A percentile compares a stretch with the other conserved stretches of the same genome.
Conservation (phyloP, 2,888 invertebrate species). For the Sinopyrophorus schimmeli region DNA sequence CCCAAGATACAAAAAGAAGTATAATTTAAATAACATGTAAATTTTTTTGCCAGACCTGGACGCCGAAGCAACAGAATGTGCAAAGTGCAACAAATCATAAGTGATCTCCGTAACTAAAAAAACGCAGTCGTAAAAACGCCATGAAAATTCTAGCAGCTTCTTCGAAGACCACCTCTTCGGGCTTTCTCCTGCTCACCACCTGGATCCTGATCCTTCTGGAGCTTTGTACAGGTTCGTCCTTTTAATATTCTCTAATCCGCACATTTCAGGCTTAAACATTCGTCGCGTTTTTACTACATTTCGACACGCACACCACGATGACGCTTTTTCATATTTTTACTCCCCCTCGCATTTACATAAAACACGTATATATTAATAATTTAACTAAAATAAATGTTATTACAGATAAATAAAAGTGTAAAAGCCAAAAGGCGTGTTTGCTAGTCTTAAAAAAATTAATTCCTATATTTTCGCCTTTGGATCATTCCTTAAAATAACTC, state of each 20-base stretch:
- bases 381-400: no score
- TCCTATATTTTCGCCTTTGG: no score
- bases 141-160: constrained; percentile 44
- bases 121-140: constrained; percentile 36
- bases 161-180: constrained; percentile 43
- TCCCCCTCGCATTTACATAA: background rate
- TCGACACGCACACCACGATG: constrained; percentile 23
- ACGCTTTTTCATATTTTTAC: no score
- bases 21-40: constrained; percentile 31
- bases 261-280: constrained; percentile 10
- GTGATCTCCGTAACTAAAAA: constrained; percentile 31
- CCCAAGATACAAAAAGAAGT: constrained; percentile 47
- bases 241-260: constrained; percentile 7
- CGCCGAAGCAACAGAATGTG: constrained; percentile 20
- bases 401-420: no score
- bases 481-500: no score
- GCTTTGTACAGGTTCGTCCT: constrained; percentile 46
- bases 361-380: no score
- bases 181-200: constrained; percentile 43
- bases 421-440: no score
- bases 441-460: no score
- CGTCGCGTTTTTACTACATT: constrained; percentile 24
- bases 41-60: constrained; percentile 7
- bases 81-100: constrained; percentile 41
- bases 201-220: constrained; percentile 48